Conservation (phyloP, 1,140 invertebrate species). For the Phenacoccus solenopsis region DNA sequence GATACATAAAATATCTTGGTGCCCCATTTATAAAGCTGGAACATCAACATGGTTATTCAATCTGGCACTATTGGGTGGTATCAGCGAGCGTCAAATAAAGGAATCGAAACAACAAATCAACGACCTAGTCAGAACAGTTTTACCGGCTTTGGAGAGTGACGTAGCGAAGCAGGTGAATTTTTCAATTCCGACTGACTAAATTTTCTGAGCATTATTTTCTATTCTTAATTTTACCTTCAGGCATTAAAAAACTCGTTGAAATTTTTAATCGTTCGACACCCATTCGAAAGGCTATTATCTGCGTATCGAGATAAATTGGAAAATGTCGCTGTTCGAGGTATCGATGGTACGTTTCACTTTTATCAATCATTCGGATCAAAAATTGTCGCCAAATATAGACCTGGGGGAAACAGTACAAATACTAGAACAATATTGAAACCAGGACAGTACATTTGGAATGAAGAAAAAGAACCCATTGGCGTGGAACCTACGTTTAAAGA, state of each 20-base stretch:
- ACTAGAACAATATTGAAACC: neutral
- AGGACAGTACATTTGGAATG: slow-evolving; percentile 27
- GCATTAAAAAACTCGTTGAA: slow-evolving; percentile 33
- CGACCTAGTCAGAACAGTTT: slow-evolving; percentile 34
- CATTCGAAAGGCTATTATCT: slow-evolving; percentile 48
- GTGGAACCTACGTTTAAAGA: slow-evolving; percentile 53
- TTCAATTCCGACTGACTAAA: too few relatives aligned
- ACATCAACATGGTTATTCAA: slow-evolving; percentile 41
- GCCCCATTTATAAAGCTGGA: slow-evolving; percentile 43
- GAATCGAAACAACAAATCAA: slow-evolving; percentile 34
- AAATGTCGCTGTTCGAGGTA: slow-evolving; percentile 27
- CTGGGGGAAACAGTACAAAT: neutral
- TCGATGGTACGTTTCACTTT: neutral
- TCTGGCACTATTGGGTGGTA: slow-evolving; percentile 34
- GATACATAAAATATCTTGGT: slow-evolving; percentile 38
- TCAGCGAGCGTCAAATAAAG: slow-evolving; percentile 31
- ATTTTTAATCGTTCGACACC: slow-evolving; percentile 43
- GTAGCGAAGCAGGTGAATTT: slow-evolving; percentile 30
- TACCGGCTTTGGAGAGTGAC: slow-evolving; percentile 36
- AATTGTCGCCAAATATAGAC: neutral
- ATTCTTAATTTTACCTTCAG: slow-evolving; percentile 28
- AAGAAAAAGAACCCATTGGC: slow-evolving; percentile 35
- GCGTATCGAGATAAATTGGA: slow-evolving; percentile 49
- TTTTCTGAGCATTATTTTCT: too few relatives aligned
- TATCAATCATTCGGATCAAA: neutral